Evolutionary conservation across 2,888 invertebrate species (phyloP), one percentile per base, ranked within the genome.

Genomic region (Brachynemurus nebulosus): DNA sequence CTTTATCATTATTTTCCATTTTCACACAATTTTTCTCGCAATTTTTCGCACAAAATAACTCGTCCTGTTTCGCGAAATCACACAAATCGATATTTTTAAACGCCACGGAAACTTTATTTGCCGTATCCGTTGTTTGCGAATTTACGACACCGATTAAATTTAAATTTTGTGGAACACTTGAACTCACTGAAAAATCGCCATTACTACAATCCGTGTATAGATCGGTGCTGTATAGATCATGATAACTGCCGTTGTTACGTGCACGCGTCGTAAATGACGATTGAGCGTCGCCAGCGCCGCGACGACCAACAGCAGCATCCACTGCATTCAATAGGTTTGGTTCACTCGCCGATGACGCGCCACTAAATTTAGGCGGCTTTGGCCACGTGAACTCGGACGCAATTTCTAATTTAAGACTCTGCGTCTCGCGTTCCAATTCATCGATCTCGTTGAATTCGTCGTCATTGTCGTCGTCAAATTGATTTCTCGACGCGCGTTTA

Each of bases 101-200:
- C n/a, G 30, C 30, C 30, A 30, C 30, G n/a, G 30, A 12, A n/a
- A n/a, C n/a, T 12, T 30, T 11, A 30, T 30, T 2, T 12, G 5
- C n/a, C 3, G 3, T 27, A 30, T 30, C n/a, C 11, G 21, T 20
- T 8, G 14, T 40, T 17, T 9, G 16, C 4, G 14, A n/a, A 40
- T 19, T 17, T 20, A 9, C 19, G n/a, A 7, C 14, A 11, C 68
- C 67, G 51, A 66, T 72, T 54, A 79, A 69, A 67, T 80, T 76
- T 49, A 80, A 68, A 57, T 78, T 74, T 56, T 76, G 76, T 55
- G 80, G 80, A 47, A 80, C 72, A 56, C 74, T 74, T 36, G 73
- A 62, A 57, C 59, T 69, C 56, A 62, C 70, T 56, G 61, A 57
- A 19, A 63, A 62, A 50, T 60, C 59, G 17, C 14, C 19, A 19